Percentiles rank a stretch among this genome's conserved stretches.
phyloP scores from a whole-genome alignment of 2,113 vertebrate genomes.

The Coryphaenoides rupestris region DNA sequence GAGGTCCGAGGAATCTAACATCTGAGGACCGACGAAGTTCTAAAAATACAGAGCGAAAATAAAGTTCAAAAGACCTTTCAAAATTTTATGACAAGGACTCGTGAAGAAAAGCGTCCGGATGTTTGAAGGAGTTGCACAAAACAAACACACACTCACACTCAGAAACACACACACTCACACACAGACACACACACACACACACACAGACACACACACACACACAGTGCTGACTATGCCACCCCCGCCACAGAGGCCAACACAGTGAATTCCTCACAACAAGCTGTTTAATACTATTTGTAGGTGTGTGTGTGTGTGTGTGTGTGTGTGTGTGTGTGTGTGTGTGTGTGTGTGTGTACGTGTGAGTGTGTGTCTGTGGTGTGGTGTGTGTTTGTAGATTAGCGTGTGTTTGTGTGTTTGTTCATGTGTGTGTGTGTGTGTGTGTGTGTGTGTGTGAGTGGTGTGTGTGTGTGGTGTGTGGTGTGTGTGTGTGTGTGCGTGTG shows the following conservation, averaged over 20 bases:
- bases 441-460: constrained; percentile 7
- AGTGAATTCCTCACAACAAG: neutral
- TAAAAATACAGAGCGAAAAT: no score
- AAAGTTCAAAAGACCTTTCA: no score
- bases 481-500: constrained; percentile 6
- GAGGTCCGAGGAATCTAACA: no score
- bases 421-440: constrained; percentile 11
- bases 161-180: constrained; percentile 11
- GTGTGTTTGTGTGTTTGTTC: no score
- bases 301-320: constrained; percentile 2
- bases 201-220: neutral
- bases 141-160: constrained; percentile 5
- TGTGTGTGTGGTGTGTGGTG: constrained; percentile 11
- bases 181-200: constrained; percentile 1
- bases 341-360: constrained; percentile 7
- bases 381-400: constrained; percentile 5
- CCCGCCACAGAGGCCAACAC: neutral
- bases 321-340: no score
- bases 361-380: neutral
- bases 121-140: no score
- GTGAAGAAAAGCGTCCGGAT: neutral
- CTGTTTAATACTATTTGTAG: no score
- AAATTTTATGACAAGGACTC: no score
- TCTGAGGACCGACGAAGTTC: no score
- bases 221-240: neutral